Evolutionary conservation across 2,113 vertebrate species (phyloP), one percentile per base, ranked within the genome.

Genomic region (Cromileptes altivelis): DNA sequence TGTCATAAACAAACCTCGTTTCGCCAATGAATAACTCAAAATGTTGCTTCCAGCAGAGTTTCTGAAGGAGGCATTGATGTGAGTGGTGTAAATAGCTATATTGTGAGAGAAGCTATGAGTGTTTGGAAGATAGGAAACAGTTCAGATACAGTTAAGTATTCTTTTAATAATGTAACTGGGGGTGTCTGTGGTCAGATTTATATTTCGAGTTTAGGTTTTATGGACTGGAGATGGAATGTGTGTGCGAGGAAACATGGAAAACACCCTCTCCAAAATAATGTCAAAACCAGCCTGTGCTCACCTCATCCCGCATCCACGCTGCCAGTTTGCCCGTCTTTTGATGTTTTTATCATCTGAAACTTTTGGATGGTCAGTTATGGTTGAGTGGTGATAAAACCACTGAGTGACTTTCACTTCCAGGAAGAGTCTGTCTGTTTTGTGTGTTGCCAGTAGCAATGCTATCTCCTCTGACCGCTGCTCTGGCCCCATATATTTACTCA

Each of bases 391-490:
- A 50, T 67, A 73, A 37, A 72, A 21, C 75, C 65, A 1, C 49
- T 1, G 30, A 50, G 10, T 1, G 6, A 25, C 45, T 75, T 45
- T 50, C 77, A 3, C 77, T 88, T 90, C 82, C 81, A 75, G 80
- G 78, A 91, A 81, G 55, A 63, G 42, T 57, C 8, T 6, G n/a
- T 75, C 12, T 90, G 85, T 89, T 87, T 61, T 81, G 21, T 33
- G 27, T 68, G 92, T 93, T 92, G 88, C 85, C 85, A 72, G 57
- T 63, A 70, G 83, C 82, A 21, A 88, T 62, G 25, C 21, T 76
- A 40, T 73, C 75, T 13, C 73, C 84, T 78, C 82, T 82, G 82
- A 81, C 88, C 87, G 55, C 92, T 47, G 81, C 21, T 70, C 74
- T 82, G 83, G 69, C 69, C 70, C 47, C 7, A 19, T 69, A 33